Percentiles rank a stretch among this genome's conserved stretches.
These are phyloP conservation scores for Ochropleura plecta DNA, from an alignment of 2,888 invertebrate species.

Conservation along the genomic window DNA sequence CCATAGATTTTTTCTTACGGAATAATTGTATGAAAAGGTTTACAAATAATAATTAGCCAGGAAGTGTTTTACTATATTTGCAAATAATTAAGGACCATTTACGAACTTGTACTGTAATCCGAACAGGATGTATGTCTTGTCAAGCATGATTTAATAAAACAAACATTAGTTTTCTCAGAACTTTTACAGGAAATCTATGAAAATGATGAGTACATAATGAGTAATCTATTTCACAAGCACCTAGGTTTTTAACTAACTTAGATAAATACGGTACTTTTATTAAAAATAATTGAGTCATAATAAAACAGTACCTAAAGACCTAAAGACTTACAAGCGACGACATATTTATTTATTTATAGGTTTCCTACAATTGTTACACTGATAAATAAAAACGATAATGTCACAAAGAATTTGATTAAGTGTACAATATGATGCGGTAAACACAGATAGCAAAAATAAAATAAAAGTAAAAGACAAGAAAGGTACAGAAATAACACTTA, in stretches of 20 bases:
- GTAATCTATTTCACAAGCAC: background rate
- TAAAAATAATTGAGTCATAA: background rate
- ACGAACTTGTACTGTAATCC: slow-evolving; percentile 22
- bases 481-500: too few species aligned
- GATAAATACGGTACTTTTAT: background rate
- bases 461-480: too few species aligned
- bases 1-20: background rate
- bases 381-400: too few species aligned
- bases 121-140: slow-evolving; percentile 33
- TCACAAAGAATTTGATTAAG: too few species aligned
- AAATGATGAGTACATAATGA: slow-evolving; percentile 1
- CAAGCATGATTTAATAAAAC: slow-evolving; percentile 16
- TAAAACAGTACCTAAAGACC: background rate
- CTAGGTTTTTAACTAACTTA: slow-evolving; percentile 6
- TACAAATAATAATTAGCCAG: slow-evolving; percentile 22
- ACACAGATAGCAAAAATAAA: too few species aligned
- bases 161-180: slow-evolving; percentile 29
- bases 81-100: slow-evolving; percentile 43
- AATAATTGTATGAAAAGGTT: slow-evolving; percentile 3
- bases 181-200: slow-evolving; percentile 25
- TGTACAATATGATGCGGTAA: too few species aligned
- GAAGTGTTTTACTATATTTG: slow-evolving; percentile 47
- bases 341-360: too few species aligned
- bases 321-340: too few species aligned
- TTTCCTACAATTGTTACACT: too few species aligned